Percentiles rank a stretch among this genome's conserved stretches.
Evolutionary conservation across 2,113 vertebrate species (phyloP).

Genomic region (Micromys minutus): DNA sequence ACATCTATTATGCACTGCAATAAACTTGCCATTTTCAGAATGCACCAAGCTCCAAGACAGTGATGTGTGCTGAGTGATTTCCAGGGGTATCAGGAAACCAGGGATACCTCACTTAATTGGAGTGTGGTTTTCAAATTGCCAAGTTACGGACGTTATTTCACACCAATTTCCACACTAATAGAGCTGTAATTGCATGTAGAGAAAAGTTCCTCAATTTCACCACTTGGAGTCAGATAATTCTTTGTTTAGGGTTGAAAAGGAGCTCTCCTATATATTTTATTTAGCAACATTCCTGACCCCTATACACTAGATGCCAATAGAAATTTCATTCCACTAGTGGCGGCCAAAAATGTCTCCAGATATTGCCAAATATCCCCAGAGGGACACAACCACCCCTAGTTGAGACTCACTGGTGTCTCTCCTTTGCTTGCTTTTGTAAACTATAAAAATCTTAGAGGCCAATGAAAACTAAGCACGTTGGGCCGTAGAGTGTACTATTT

Average conservation of each 20-base stretch:
- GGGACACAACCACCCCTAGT: neutral
- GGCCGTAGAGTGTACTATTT: conserved; percentile 62
- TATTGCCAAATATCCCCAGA: neutral
- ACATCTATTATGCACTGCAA: conserved; percentile 35
- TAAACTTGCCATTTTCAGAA: conserved; percentile 66
- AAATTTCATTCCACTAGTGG: neutral
- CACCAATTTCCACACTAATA: conserved; percentile 65
- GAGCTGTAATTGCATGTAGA: conserved; percentile 60
- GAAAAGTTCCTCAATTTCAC: conserved; percentile 40
- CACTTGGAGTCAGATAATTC: conserved; percentile 32
- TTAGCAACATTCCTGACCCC: neutral
- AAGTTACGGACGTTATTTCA: conserved; percentile 74
- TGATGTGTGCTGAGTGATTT: conserved; percentile 53
- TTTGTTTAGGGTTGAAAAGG: neutral
- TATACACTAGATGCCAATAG: conserved; percentile 15
- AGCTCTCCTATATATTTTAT: neutral
- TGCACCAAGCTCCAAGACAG: conserved; percentile 41
- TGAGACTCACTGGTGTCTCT: conserved; percentile 50
- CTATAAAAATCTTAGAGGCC: conserved; percentile 65
- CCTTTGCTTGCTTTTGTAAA: conserved; percentile 54
- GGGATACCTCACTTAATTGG: conserved; percentile 63
- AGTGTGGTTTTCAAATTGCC: conserved; percentile 64
- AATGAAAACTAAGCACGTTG: conserved; percentile 69
- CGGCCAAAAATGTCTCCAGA: conserved; percentile 43
- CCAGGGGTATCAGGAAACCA: conserved; percentile 21